These are phyloP conservation scores for Planiliza haematocheilus DNA, from an alignment of 2,113 vertebrate species.

Conservation along the genomic window DNA sequence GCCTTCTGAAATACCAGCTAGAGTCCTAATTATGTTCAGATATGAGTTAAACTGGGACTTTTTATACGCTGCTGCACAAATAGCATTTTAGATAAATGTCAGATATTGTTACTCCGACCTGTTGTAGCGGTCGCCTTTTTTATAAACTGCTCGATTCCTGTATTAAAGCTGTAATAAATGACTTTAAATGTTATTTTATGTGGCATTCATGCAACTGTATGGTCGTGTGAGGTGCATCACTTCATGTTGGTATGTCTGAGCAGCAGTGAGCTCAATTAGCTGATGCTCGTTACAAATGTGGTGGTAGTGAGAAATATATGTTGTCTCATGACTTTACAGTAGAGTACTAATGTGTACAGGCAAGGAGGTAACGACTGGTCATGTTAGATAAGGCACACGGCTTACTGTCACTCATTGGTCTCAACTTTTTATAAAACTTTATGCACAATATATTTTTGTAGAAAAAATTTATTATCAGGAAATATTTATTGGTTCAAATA, in stretches of 20 bases:
- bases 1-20: not conserved
- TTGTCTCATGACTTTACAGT: not conserved
- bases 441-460: not conserved
- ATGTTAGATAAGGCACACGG: not conserved
- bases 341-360: not conserved
- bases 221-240: not conserved
- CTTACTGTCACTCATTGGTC: too few species aligned
- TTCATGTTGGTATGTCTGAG: not conserved
- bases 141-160: slow-evolving; percentile 2
- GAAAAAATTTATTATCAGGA: not conserved
- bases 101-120: not conserved
- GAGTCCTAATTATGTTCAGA: too few species aligned
- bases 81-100: not conserved
- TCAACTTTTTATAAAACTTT: too few species aligned
- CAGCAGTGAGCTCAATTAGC: not conserved
- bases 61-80: not conserved
- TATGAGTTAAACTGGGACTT: too few species aligned
- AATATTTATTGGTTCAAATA: slow-evolving; percentile 56
- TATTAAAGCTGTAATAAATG: not conserved
- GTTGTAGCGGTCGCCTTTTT: slow-evolving; percentile 7
- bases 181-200: too few species aligned
- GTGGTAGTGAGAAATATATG: slow-evolving; percentile 18
- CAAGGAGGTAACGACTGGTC: too few species aligned
- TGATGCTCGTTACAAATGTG: not conserved
- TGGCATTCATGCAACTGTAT: not conserved